A percentile compares a stretch with the other conserved stretches of the same genome.
phyloP scores from a whole-genome alignment of 2,888 invertebrate genomes.

The Metallyticus violacea region DNA sequence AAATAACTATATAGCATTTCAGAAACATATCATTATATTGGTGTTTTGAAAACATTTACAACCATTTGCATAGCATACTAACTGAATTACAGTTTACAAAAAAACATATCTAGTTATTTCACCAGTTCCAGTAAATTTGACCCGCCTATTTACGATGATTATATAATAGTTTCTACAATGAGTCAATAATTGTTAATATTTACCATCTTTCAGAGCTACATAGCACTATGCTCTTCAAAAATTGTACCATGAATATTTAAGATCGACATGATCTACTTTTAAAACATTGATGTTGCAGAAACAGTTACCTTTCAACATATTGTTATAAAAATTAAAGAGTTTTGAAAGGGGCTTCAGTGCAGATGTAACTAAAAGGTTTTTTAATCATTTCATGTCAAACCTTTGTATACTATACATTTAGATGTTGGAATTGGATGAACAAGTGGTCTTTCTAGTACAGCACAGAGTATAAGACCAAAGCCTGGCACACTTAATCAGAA shows the following conservation, averaged over 20 bases:
- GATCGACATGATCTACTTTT: too few species aligned
- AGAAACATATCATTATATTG: neutral
- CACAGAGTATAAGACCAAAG: too few species aligned
- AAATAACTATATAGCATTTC: neutral
- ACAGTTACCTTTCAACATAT: neutral
- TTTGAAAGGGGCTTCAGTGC: neutral
- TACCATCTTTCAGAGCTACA: neutral
- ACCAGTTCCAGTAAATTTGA: neutral
- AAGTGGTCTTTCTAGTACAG: too few species aligned
- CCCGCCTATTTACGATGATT: neutral
- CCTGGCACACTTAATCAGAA: too few species aligned
- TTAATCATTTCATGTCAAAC: neutral
- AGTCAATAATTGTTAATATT: neutral
- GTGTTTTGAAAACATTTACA: neutral
- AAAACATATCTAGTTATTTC: neutral
- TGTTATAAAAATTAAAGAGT: neutral
- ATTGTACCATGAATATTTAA: neutral
- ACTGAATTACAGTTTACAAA: neutral
- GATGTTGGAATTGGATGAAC: too few species aligned
- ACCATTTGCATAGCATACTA: neutral
- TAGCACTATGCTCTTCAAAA: neutral
- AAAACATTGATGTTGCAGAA: neutral
- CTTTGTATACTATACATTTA: too few species aligned
- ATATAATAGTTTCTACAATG: neutral
- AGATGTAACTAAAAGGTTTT: neutral